Evolutionary conservation across 1,140 invertebrate genomes (phyloP).

Genomic region (Rhysida immarginata): DNA sequence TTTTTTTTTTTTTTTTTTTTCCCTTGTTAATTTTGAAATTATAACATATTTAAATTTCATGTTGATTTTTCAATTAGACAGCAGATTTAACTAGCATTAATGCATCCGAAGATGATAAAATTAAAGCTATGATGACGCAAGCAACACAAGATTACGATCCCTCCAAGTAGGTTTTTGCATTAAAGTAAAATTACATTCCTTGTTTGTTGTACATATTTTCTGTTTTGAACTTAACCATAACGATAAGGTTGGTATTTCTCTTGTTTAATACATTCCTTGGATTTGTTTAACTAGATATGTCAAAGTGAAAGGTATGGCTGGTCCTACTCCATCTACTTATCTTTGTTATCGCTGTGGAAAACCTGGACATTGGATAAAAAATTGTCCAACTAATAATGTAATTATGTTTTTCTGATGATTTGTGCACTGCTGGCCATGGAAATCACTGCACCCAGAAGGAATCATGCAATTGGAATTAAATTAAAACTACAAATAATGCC

Average conservation of each 20-base stretch:
- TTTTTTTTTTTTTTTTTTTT: conserved; percentile 16
- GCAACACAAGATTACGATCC: conserved; percentile 93
- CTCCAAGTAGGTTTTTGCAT: conserved; percentile 74
- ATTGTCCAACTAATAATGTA: conserved; percentile 58
- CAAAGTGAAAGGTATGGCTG: conserved; percentile 66
- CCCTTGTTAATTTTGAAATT: too few relatives aligned
- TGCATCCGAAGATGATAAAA: conserved; percentile 91
- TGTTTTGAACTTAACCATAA: too few relatives aligned
- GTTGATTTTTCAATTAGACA: conserved; percentile 29
- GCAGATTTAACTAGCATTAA: conserved; percentile 78
- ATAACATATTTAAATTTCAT: too few relatives aligned
- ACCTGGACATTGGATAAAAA: conserved; percentile 88
- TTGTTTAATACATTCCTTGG: too few relatives aligned
- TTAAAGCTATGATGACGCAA: conserved; percentile 90
- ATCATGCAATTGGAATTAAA: too few relatives aligned
- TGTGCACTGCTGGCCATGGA: too few relatives aligned
- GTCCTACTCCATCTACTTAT: conserved; percentile 74
- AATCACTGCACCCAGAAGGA: too few relatives aligned
- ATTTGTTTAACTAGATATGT: conserved; percentile 48
- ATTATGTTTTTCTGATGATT: too few relatives aligned
- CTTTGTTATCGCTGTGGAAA: conserved; percentile 84
- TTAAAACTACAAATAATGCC: too few relatives aligned
- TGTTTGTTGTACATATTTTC: too few relatives aligned
- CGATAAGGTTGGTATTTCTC: too few relatives aligned
- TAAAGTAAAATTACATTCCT: too few relatives aligned